Evolutionary conservation across 2,113 vertebrate genomes (phyloP).

Genomic region (Polyodon spathula): DNA sequence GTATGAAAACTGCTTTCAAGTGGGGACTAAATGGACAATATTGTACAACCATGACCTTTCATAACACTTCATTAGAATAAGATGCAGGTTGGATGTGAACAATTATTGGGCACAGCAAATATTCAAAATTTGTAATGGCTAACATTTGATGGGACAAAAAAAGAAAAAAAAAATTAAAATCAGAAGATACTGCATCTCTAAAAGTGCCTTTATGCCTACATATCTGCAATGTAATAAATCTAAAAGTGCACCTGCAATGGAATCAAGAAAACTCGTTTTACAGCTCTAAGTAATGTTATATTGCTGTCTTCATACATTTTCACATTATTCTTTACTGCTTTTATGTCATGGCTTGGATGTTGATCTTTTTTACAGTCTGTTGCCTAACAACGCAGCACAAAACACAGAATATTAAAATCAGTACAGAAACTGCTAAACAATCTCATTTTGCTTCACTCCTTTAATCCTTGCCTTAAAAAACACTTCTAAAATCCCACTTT

Average conservation of each 20-base stretch:
- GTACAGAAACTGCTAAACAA: not conserved
- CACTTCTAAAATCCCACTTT: slow-evolving; percentile 35
- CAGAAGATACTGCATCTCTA: not conserved
- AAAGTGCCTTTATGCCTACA: not conserved
- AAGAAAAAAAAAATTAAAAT: not conserved
- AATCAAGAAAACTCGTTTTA: not conserved
- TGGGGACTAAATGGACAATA: no score
- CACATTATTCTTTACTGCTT: not conserved
- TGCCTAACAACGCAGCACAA: no score
- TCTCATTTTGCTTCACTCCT: slow-evolving; percentile 44
- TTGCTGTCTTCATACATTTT: not conserved
- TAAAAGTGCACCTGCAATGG: slow-evolving; percentile 5
- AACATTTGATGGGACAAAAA: not conserved
- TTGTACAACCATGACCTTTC: no score
- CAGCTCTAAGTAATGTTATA: not conserved
- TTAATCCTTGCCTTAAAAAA: not conserved
- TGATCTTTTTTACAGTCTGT: not conserved
- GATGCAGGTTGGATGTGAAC: no score
- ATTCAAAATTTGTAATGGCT: no score
- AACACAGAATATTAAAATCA: not conserved
- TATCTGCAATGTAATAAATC: not conserved
- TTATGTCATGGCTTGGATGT: slow-evolving; percentile 1
- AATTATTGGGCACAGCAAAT: no score
- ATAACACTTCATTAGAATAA: no score
- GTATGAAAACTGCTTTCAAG: no score